Conservation (phyloP, 2,113 vertebrate species). For the Chionomys nivalis region DNA sequence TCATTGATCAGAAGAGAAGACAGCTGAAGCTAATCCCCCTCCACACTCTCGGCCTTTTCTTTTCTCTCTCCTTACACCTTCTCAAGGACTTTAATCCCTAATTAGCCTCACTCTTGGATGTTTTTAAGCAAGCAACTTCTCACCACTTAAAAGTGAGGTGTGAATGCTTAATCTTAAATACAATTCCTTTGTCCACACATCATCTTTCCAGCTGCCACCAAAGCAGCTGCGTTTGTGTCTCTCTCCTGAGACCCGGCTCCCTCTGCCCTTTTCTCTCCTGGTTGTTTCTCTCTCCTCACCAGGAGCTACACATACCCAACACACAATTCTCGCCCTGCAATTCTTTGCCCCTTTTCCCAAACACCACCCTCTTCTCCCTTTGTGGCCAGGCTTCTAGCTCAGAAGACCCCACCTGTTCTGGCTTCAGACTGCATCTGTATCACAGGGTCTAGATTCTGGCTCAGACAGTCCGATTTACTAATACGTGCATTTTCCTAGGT, state of each 20-base stretch:
- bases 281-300: background rate
- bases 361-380: accelerated
- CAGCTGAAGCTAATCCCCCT: background rate
- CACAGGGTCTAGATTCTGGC: background rate
- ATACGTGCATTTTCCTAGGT: accelerated
- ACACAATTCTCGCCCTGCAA: accelerated
- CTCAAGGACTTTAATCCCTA: constrained; percentile 17
- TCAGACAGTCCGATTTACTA: background rate
- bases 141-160: background rate
- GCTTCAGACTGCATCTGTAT: background rate
- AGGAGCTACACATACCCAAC: accelerated
- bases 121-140: background rate
- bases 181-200: accelerated
- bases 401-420: too few relatives aligned
- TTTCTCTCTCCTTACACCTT: background rate
- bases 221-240: accelerated
- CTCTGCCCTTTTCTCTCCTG: background rate
- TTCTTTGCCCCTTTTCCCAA: background rate
- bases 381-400: background rate
- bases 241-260: accelerated
- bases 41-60: background rate
- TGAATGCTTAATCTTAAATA: background rate
- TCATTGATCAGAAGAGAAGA: background rate
- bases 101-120: background rate
- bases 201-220: background rate